Base-by-base conservation (phyloP, 2,797 vertebrate species). In the Linurgus olivaceus region DNA sequence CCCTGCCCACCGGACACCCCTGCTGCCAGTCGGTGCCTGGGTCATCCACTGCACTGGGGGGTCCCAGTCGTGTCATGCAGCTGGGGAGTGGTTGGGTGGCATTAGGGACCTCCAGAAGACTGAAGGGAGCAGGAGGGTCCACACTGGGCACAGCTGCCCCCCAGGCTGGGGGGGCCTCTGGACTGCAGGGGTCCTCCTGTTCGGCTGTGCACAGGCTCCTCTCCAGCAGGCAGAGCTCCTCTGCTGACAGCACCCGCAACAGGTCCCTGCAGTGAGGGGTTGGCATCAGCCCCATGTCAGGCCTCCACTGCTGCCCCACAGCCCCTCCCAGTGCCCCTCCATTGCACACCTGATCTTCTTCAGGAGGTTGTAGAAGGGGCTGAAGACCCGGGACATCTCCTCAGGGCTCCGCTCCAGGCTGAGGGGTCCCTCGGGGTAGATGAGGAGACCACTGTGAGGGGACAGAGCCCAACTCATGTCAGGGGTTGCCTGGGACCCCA, bases 381-480 rank as follows among this genome's bases (percentile, higher is more conserved):
- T 98, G 95, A 98, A 98, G 33, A 98, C 94, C 25, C 54, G 89
- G 24, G 97, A 97, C 97, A 98, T 97, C 57, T 97, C 96, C 66
- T 97, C 97, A 28, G 98, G 96, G 37, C 83, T 94, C 47, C 19
- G 95, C 40, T 98, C 96, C 79, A 98, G 83, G 90, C 94, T 97
- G 92, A 98, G 96, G 5, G 98, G 98, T 52, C 98, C 98, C 52
- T 98, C 98, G 0, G 98, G 98, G 74, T 98, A 98, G 87, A 98
- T 97, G 52, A 98, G 97, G 72, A 98, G 97, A 13, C 98, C 98
- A 0, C 98, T 98, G 89, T 20, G 14, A 55, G 68, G 57, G 8
- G 16, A 82, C 25, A 80, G 75, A 82, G 26, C 7, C 21, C 10
- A 8, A 0, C 5, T 77, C 44, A 10, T 9, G 2, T 12, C 0